Base-by-base conservation (phyloP, 2,113 vertebrate genomes). In the Cnemophilus loriae region DNA sequence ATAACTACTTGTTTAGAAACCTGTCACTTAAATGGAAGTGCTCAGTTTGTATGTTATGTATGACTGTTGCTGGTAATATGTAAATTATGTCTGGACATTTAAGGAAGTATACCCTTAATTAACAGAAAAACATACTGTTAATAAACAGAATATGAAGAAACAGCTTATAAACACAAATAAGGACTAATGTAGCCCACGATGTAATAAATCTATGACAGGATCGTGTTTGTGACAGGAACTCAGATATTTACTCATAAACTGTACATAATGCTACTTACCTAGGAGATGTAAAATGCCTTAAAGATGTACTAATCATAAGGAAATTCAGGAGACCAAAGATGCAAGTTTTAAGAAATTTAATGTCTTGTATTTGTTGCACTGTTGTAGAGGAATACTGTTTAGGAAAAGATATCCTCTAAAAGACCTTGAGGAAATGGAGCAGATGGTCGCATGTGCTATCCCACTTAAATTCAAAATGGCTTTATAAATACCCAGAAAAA, bases 391-490 rank as follows among this genome's bases (percentile, higher is more conserved):
- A 91, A 88, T 49, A 22, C 21, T 44, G 19, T 37, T 91, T 74
- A 69, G 81, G 53, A 79, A 57, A 81, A 76, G 41, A 73, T 87
- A 76, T 52, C 91, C 93, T 94, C 87, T 67, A 90, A 95, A 95
- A 87, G 94, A 96, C 93, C 94, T 95, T 95, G 90, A 96, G 91
- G 75, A 95, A 96, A 87, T 37, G 55, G 78, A 95, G 35, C 93
- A 97, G 94, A 94, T 97, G 90, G 95, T 67, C 89, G 82, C 39
- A 80, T 74, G 81, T 85, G 27, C 69, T 75, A 89, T 61, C 57
- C 53, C 74, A 76, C 69, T 89, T 71, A 68, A 52, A 87, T 71
- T 83, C 78, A 74, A 53, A 79, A 32, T 41, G 24, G 57, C 32
- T 95, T 95, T 82, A 84, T 82, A 91, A 94, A 95, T 64, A 78